Evolutionary conservation across 2,797 vertebrate genomes (phyloP), one percentile per base, ranked within the genome.

Genomic region (Poeciliopsis turneri): DNA sequence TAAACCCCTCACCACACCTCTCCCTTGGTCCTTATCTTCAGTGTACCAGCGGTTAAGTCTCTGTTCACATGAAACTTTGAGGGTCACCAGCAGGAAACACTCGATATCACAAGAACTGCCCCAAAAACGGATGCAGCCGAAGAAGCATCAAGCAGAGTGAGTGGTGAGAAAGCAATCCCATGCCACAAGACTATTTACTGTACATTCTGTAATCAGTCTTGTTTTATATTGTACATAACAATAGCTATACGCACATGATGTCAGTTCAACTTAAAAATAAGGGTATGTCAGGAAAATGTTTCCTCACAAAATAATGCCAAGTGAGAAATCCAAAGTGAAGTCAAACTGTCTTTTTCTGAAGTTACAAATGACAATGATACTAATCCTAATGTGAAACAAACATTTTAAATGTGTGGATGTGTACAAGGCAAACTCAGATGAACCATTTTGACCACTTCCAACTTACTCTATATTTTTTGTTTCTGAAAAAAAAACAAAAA

Each of bases 201-300:
- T 95, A 95, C 90, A 95, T 95, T 94, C 89, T 94, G 94, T 95
- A 94, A 92, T 92, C 92, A 93, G 86, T 88, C 85, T 90, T 95
- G 94, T 96, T 96, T 96, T 95, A 95, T 95, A 95, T 92, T 96
- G 95, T 96, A 95, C 92, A 95, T 96, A 95, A 90, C 90, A 84
- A 95, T 95, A 94, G 92, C 92, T 94, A 94, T 94, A 94, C 59
- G 86, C 94, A 95, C 94, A 95, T 89, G 85, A 92, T 95, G 94
- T 96, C 92, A 93, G 94, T 94, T 94, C 86, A 92, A 88, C 91
- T 92, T 9, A 28, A 92, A 78, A 80, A 72, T 84, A 76, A 83
- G 82, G 84, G 86, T 82, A 88, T 71, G 76, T 83, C 84, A 87
- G 81, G 78, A 87, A 84, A 83, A 78, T 75, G 59, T 18, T 13